Base-by-base conservation (phyloP, 2,888 invertebrate species). In the Brenthis hecate region DNA sequence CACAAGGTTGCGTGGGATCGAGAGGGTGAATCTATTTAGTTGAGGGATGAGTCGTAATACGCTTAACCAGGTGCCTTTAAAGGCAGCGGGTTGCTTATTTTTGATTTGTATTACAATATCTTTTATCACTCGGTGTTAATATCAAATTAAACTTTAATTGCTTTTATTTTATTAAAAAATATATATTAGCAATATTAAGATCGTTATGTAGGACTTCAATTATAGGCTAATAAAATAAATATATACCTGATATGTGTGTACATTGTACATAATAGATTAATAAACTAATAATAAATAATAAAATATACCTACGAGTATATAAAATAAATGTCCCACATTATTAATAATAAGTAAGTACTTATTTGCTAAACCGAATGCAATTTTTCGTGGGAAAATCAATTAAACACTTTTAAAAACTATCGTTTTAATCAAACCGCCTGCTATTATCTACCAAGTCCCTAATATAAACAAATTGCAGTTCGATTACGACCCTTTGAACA, bases 1-100 rank as follows among this genome's bases (percentile, higher is more conserved):
- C 82, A 88, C 85, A 85, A 88, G 88, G 87, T 76, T 77, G 76
- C 74, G 80, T 87, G 89, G 90, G 90, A 87, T 88, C 78, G 69
- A 76, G 76, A 79, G 80, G 78, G 75, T 82, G 74, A 74, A 77
- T 75, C 79, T 86, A 88, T 88, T 89, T 79, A 72, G 78, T 63
- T 67, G 69, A 82, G 81, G 87, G 89, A 89, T 88, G 88, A 86
- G 81, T 79, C 65, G 70, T 87, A 86, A 88, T 86, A 80, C 82
- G 84, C 81, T 88, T 87, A 85, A 75, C 85, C 88, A 88, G 89
- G 88, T 89, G 88, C 47, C 54, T 74, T 73, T 72, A 11, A 50
- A 60, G 48, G 23, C 60, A 23, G 47, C 14, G 14, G n/a, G 48
- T 48, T 48, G 58, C 28, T 50, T 60, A n/a, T 28, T 32, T 2